These are phyloP conservation scores for Scotopteryx bipunctaria DNA, from an alignment of 2,888 invertebrate genomes.

Conservation along the genomic window DNA sequence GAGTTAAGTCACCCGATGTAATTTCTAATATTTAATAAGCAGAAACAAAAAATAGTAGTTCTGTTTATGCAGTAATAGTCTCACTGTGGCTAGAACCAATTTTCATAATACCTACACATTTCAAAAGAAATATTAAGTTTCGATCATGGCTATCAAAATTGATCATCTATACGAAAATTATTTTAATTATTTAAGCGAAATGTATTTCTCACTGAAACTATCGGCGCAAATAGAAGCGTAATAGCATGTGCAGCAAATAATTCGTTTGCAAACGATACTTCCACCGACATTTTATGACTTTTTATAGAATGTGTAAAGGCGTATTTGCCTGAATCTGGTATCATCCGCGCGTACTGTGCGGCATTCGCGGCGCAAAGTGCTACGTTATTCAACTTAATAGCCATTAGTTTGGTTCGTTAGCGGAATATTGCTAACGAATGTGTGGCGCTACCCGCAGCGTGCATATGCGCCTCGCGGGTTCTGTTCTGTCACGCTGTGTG, in stretches of 20 bases:
- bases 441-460: slow-evolving; percentile 56
- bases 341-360: slow-evolving; percentile 56
- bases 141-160: too few species aligned
- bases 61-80: too few species aligned
- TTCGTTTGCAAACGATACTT: slow-evolving; percentile 15
- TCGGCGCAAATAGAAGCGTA: neutral
- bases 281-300: slow-evolving; percentile 27
- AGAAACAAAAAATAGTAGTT: slow-evolving; percentile 9
- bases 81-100: slow-evolving; percentile 28
- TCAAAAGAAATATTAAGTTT: slow-evolving; percentile 25
- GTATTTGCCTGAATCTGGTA: slow-evolving; percentile 46
- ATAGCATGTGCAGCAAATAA: slow-evolving; percentile 6
- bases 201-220: slow-evolving; percentile 2
- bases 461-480: too few species aligned
- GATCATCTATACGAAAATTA: too few species aligned
- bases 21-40: slow-evolving; percentile 7
- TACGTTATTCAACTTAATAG: slow-evolving; percentile 80
- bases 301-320: slow-evolving; percentile 38
- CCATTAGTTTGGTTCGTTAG: slow-evolving; percentile 83
- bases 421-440: slow-evolving; percentile 82
- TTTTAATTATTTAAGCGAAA: neutral
- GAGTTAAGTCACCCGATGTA: slow-evolving; percentile 15
- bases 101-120: slow-evolving; percentile 34
- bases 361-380: slow-evolving; percentile 71
- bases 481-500: too few species aligned